Conservation (phyloP, 2,888 invertebrate genomes). For the Dasypolia templi region DNA sequence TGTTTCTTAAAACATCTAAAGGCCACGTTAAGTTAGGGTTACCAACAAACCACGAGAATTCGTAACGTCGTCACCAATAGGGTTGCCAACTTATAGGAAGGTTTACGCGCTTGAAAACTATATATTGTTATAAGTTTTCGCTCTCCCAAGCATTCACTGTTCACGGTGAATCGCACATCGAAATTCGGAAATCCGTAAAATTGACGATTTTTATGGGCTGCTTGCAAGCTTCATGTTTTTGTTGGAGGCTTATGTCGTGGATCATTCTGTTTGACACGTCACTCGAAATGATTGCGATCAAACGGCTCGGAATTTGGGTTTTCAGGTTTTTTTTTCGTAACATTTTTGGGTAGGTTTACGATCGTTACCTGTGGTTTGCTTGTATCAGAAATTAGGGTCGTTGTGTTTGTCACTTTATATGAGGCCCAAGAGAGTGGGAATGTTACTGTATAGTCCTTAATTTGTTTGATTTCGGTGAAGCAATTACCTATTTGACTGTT, state of each 20-base stretch:
- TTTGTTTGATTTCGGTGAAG: slow-evolving; percentile 41
- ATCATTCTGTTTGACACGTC: slow-evolving; percentile 63
- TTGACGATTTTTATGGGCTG: slow-evolving; percentile 75
- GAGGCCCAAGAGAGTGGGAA: slow-evolving; percentile 22
- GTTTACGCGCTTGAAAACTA: slow-evolving; percentile 72
- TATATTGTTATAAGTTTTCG: slow-evolving; percentile 78
- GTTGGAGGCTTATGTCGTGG: slow-evolving; percentile 54
- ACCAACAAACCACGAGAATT: slow-evolving; percentile 39
- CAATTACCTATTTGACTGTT: slow-evolving; percentile 42
- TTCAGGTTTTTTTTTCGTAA: slow-evolving; percentile 5
- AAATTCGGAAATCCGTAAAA: slow-evolving; percentile 81
- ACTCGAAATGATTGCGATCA: slow-evolving; percentile 56
- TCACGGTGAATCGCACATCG: slow-evolving; percentile 78
- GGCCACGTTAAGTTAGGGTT: slow-evolving; percentile 57
- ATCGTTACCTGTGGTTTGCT: slow-evolving; percentile 23
- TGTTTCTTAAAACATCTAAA: slow-evolving; percentile 41
- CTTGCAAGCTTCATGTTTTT: slow-evolving; percentile 70
- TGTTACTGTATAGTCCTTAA: slow-evolving; percentile 26
- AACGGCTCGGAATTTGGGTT: slow-evolving; percentile 49
- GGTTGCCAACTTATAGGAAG: slow-evolving; percentile 62
- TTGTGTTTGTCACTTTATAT: slow-evolving; percentile 39
- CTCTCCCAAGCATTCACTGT: slow-evolving; percentile 72
- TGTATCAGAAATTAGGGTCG: slow-evolving; percentile 18
- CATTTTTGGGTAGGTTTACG: slow-evolving; percentile 2
- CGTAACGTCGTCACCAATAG: slow-evolving; percentile 56